phyloP scores from a whole-genome alignment of 92 coral and sea anemone species.

The Siderastrea siderea region DNA sequence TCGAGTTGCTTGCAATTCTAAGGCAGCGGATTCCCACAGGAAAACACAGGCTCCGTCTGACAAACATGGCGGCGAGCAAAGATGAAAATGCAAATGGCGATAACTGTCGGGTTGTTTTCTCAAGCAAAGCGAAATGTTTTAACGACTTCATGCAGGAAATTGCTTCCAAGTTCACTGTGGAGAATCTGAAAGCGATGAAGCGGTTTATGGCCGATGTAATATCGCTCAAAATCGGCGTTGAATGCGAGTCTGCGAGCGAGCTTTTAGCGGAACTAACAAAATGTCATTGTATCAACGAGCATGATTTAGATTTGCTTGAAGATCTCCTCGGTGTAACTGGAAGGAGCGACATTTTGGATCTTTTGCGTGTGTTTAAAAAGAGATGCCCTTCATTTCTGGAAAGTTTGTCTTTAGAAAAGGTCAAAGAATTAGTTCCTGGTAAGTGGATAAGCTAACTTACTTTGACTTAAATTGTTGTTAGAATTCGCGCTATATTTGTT shows the following conservation, averaged over 20 bases:
- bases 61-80: slow-evolving; percentile 39
- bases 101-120: not conserved
- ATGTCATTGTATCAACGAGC: slow-evolving; percentile 53
- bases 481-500: not conserved
- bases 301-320: slow-evolving; percentile 77
- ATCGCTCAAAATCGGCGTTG: slow-evolving; percentile 53
- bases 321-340: slow-evolving; percentile 71
- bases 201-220: slow-evolving; percentile 68
- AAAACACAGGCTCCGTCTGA: not conserved
- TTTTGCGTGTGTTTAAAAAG: slow-evolving; percentile 52
- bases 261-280: slow-evolving; percentile 46
- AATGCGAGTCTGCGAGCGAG: slow-evolving; percentile 31
- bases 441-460: not conserved
- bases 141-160: slow-evolving; percentile 37
- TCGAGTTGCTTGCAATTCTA: not conserved
- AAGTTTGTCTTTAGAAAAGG: slow-evolving; percentile 26
- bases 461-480: not conserved
- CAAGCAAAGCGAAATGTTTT: slow-evolving; percentile 19
- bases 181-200: slow-evolving; percentile 68
- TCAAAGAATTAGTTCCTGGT: slow-evolving; percentile 35
- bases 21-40: not conserved
- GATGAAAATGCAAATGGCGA: not conserved
- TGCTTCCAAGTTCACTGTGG: slow-evolving; percentile 30
- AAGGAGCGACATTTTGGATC: slow-evolving; percentile 45
- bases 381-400: slow-evolving; percentile 48